phyloP scores from a whole-genome alignment of 2,888 invertebrate genomes.

The Prosapia bicincta region DNA sequence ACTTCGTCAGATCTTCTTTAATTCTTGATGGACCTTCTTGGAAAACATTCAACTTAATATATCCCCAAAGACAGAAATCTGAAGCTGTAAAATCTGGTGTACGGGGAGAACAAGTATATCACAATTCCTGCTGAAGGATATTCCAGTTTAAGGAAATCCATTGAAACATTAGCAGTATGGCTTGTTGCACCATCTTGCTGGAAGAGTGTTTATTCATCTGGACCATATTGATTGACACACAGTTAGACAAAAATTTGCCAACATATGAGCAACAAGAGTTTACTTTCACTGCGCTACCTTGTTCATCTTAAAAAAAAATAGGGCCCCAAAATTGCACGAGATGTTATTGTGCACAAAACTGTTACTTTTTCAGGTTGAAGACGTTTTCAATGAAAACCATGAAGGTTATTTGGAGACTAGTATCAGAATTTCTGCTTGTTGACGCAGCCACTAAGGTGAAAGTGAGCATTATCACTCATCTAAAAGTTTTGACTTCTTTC shows the following conservation, averaged over 20 bases:
- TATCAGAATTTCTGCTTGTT: slow-evolving; percentile 8
- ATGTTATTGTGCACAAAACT: slow-evolving; percentile 8
- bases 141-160: slow-evolving; percentile 26
- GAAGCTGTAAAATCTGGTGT: too few relatives aligned
- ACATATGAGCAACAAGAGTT: slow-evolving; percentile 16
- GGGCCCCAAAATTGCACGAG: not conserved
- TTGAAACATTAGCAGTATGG: slow-evolving; percentile 30
- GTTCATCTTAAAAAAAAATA: not conserved
- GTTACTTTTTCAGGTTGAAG: slow-evolving; percentile 9
- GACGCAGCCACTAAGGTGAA: slow-evolving; percentile 14
- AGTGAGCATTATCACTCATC: slow-evolving; percentile 15
- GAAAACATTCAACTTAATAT: too few relatives aligned
- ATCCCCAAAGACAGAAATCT: too few relatives aligned
- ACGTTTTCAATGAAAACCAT: slow-evolving; percentile 8
- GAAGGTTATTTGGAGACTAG: not conserved
- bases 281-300: not conserved
- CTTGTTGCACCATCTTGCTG: slow-evolving; percentile 28
- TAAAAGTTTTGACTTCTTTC: not conserved
- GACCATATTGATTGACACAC: not conserved
- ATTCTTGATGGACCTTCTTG: too few relatives aligned
- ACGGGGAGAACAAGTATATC: too few relatives aligned
- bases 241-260: slow-evolving; percentile 4
- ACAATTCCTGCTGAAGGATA: too few relatives aligned
- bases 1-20: too few relatives aligned
- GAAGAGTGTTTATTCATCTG: slow-evolving; percentile 11